Base-by-base conservation (phyloP, 2,797 vertebrate genomes). In the Lophius americanus region DNA sequence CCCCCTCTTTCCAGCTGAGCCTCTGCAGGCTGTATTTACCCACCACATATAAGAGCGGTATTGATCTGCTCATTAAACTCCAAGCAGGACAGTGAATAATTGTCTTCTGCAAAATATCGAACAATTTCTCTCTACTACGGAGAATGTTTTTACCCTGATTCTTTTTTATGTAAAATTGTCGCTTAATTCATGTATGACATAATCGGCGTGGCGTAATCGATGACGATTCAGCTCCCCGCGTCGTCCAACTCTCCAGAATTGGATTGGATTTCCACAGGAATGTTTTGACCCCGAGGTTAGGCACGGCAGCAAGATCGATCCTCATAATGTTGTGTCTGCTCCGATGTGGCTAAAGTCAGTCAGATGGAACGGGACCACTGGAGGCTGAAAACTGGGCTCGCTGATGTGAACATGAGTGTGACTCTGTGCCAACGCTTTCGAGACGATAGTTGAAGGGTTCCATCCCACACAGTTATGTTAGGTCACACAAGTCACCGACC, bases 331-430 rank as follows among this genome's bases (percentile, higher is more conserved):
- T 48, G 10, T 33, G 44, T 60, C 54, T 54, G 65, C 49, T 37
- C 57, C 44, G 49, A 68, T 59, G 56, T 32, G 42, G 47, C 51
- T 59, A 32, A 70, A 60, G 64, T 69, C 75, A 71, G 42, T 75
- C 57, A 43, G 52, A 53, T 53, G 52, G 54, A 66, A 55, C 63
- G 56, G 53, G 61, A 53, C 56, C 35, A 56, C 35, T 7, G 46
- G 5, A 49, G 47, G 39, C 67, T 60, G 54, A 43, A 11, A 39
- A 56, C 35, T 33, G 9, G 8, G 49, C 62, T 42, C n/a, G 47
- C 49, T 23, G 42, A 7, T 37, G 62, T 43, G 6, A 56, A 52
- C 32, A 35, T 11, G 46, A 33, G 41, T 46, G 5, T 38, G 1
- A 5, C 59, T 35, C 38, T 38, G 47, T 42, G 35, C n/a, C n/a